phyloP scores from a whole-genome alignment of 2,888 invertebrate species.

The Camptogramma bilineatum region DNA sequence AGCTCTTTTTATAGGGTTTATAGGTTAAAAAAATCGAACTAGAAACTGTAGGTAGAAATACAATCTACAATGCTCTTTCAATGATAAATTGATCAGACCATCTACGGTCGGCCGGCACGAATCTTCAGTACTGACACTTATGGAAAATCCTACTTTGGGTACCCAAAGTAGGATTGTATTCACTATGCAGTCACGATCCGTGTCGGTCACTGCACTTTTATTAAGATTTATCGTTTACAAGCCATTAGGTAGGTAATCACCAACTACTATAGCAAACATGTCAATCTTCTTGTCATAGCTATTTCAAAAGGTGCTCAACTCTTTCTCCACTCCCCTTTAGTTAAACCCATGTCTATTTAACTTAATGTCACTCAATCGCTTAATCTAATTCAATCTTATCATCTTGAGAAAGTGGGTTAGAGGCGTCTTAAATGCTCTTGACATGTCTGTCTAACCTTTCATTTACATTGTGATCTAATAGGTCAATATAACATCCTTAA shows the following conservation, averaged over 20 bases:
- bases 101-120: too few relatives aligned
- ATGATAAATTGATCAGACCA: too few relatives aligned
- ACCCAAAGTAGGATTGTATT: too few relatives aligned
- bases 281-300: constrained; percentile 13
- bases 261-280: constrained; percentile 1
- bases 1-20: too few relatives aligned
- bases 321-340: constrained; percentile 20
- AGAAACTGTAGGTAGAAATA: too few relatives aligned
- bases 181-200: not conserved
- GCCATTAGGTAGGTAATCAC: not conserved
- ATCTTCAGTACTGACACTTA: too few relatives aligned
- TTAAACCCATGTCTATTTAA: constrained; percentile 28
- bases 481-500: constrained; percentile 1
- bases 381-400: constrained; percentile 39
- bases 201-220: not conserved
- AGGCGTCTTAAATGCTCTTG: constrained; percentile 34
- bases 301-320: constrained; percentile 19
- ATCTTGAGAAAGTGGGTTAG: constrained; percentile 38
- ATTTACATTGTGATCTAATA: constrained; percentile 33
- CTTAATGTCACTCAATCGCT: constrained; percentile 27
- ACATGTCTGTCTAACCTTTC: constrained; percentile 28
- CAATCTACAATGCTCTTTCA: too few relatives aligned
- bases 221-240: constrained; percentile 1
- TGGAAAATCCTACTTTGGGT: too few relatives aligned
- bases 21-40: too few relatives aligned